phyloP scores from a whole-genome alignment of 2,797 vertebrate species.

The Enteromius radiatus region DNA sequence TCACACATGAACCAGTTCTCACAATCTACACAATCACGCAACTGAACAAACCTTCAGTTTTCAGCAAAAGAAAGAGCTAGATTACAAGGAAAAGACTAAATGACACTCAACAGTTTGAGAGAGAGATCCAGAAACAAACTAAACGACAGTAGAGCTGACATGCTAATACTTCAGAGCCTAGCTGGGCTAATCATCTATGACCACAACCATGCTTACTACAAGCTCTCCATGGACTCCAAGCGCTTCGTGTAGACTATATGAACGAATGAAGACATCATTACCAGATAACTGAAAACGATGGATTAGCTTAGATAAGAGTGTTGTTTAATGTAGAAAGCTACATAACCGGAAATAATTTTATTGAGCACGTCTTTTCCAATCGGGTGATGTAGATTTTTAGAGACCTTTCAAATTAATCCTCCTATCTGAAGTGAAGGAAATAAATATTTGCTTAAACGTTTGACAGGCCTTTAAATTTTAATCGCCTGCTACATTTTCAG shows the following conservation, averaged over 20 bases:
- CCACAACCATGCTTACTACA: conserved; percentile 8
- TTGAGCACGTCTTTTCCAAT: not conserved
- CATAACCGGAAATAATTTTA: conserved; percentile 8
- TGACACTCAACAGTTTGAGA: not conserved
- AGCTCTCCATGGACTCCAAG: not conserved
- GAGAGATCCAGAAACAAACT: conserved; percentile 14
- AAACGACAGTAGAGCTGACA: conserved; percentile 12
- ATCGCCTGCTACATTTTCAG: conserved; percentile 25
- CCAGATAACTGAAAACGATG: not conserved
- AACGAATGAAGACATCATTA: not conserved
- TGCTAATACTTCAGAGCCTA: not conserved
- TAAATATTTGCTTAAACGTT: conserved; percentile 43
- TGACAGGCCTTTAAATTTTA: conserved; percentile 35
- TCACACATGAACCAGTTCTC: not conserved
- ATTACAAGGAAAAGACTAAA: not conserved
- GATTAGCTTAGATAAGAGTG: conserved; percentile 14
- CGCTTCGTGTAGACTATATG: not conserved
- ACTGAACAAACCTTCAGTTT: not conserved
- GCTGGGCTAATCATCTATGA: conserved; percentile 2
- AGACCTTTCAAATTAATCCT: conserved; percentile 39
- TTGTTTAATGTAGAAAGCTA: not conserved
- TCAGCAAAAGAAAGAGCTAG: not conserved
- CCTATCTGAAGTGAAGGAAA: conserved; percentile 16
- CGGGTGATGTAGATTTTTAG: conserved; percentile 19
- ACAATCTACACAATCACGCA: not conserved